phyloP scores from a whole-genome alignment of 2,113 vertebrate genomes.

The Sorex fumeus region DNA sequence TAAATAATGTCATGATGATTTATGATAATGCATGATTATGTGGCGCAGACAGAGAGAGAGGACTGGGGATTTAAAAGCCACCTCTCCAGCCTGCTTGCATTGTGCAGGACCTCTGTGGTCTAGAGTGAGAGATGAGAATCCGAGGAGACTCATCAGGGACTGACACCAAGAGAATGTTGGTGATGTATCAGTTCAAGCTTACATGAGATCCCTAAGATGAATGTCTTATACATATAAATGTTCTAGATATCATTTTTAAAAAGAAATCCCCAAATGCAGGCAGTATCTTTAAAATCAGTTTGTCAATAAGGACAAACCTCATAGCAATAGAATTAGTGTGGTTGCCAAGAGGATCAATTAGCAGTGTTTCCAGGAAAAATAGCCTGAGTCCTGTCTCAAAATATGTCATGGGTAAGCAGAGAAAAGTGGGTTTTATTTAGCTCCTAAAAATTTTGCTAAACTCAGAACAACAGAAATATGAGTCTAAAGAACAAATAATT shows the following conservation, averaged over 20 bases:
- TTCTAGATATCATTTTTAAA: slow-evolving; percentile 18
- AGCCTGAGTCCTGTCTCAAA: neutral
- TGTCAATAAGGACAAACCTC: slow-evolving; percentile 16
- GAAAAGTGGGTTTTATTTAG: slow-evolving; percentile 20
- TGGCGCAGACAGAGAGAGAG: neutral
- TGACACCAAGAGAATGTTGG: neutral
- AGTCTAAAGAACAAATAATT: neutral
- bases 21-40: neutral
- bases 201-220: neutral
- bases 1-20: neutral
- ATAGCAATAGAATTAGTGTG: slow-evolving; percentile 2
- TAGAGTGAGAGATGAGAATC: neutral
- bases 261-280: neutral
- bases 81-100: neutral
- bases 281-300: slow-evolving; percentile 8
- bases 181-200: neutral
- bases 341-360: slow-evolving; percentile 57
- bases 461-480: slow-evolving; percentile 12
- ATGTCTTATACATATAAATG: neutral
- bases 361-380: slow-evolving; percentile 59
- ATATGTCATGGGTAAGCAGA: slow-evolving; percentile 29
- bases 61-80: neutral
- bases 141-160: neutral
- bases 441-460: neutral
- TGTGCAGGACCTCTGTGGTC: neutral